A percentile compares a stretch with the other conserved stretches of the same genome.
Conservation (phyloP, 2,888 invertebrate species). For the Conchocele bisecta region DNA sequence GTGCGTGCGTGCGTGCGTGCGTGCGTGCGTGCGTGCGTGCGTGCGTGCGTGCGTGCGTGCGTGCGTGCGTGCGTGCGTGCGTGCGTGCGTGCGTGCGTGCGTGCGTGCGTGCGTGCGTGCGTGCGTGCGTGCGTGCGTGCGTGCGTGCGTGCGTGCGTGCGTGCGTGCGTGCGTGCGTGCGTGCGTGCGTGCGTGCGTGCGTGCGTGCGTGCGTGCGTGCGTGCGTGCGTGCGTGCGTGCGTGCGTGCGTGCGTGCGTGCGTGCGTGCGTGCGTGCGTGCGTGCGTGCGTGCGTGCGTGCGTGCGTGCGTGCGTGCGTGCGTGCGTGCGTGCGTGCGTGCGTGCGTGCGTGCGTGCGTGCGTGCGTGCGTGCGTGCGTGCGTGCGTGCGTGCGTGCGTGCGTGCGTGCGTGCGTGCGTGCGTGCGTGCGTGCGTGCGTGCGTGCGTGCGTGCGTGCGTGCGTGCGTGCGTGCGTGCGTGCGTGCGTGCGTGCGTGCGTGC, state of each 20-base stretch:
- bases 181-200: conserved; percentile 6
- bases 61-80: conserved; percentile 6
- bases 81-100: conserved; percentile 6
- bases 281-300: conserved; percentile 6
- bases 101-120: conserved; percentile 6
- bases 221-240: conserved; percentile 6
- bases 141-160: conserved; percentile 6
- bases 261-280: conserved; percentile 6
- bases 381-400: conserved; percentile 6
- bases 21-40: conserved; percentile 6
- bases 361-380: conserved; percentile 6
- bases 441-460: conserved; percentile 6
- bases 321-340: conserved; percentile 6
- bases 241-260: conserved; percentile 6
- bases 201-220: conserved; percentile 6
- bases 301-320: conserved; percentile 6
- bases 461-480: conserved; percentile 6
- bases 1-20: conserved; percentile 6
- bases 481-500: conserved; percentile 6
- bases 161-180: conserved; percentile 6
- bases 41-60: conserved; percentile 6
- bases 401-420: conserved; percentile 6
- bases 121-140: conserved; percentile 6
- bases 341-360: conserved; percentile 6
- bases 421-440: conserved; percentile 6